phyloP scores from a whole-genome alignment of 2,888 invertebrate genomes.

The Allacma fusca region DNA sequence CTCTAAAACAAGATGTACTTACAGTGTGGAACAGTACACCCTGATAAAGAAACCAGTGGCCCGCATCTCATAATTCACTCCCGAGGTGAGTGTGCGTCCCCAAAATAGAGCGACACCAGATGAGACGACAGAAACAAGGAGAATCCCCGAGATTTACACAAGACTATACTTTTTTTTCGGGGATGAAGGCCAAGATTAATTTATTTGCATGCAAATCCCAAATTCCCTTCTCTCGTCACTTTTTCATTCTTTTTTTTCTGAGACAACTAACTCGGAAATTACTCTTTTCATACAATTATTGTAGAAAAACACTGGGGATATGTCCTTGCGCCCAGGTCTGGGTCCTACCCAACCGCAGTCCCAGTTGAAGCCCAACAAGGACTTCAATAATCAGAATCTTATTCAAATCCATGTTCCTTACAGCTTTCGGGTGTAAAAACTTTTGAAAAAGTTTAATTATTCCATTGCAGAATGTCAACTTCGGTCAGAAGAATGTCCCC shows the following conservation, averaged over 20 bases:
- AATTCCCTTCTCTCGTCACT: slow-evolving; percentile 20
- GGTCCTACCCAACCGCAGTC: too few relatives aligned
- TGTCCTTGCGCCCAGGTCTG: too few relatives aligned
- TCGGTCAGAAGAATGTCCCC: background rate
- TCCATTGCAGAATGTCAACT: background rate
- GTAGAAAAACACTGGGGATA: too few relatives aligned
- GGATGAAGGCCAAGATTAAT: slow-evolving; percentile 23
- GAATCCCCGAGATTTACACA: background rate
- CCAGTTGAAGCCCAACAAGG: too few relatives aligned
- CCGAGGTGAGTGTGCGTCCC: background rate
- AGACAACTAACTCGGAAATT: background rate
- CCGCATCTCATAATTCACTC: slow-evolving; percentile 7
- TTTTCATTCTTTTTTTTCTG: background rate
- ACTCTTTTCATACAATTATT: background rate
- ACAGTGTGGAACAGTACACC: background rate
- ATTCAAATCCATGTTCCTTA: too few relatives aligned
- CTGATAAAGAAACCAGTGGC: background rate
- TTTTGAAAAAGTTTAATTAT: too few relatives aligned
- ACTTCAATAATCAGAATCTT: too few relatives aligned
- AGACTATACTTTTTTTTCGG: background rate
- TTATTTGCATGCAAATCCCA: slow-evolving; percentile 28
- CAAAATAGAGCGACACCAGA: slow-evolving; percentile 7
- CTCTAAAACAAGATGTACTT: background rate
- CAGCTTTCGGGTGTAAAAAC: too few relatives aligned
- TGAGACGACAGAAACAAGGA: background rate